These are phyloP conservation scores for Pipistrellus nathusii DNA, from an alignment of 2,797 vertebrate species.

Conservation along the genomic window DNA sequence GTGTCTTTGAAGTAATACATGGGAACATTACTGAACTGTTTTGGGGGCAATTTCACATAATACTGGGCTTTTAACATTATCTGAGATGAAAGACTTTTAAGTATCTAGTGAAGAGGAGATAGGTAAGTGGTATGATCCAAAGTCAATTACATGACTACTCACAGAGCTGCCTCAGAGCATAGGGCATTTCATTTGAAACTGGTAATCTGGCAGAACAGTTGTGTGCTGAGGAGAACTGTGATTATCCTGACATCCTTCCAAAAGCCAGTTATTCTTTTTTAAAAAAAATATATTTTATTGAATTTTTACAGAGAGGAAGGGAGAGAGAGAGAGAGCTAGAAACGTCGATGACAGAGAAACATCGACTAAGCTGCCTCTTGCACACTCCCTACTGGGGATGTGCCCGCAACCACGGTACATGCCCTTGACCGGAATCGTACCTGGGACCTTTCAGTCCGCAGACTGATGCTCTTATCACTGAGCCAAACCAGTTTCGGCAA, in stretches of 20 bases:
- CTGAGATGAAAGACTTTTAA: constrained; percentile 1
- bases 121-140: not conserved
- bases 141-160: not conserved
- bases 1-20: constrained; percentile 51
- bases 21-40: not conserved
- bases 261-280: not conserved
- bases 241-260: not conserved
- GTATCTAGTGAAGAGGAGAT: not conserved
- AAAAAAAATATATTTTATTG: too few relatives aligned
- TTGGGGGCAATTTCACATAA: constrained; percentile 25
- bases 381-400: too few relatives aligned
- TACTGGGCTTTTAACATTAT: not conserved
- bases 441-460: too few relatives aligned
- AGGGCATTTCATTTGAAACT: not conserved
- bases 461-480: too few relatives aligned
- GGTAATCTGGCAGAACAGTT: not conserved
- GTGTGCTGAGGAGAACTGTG: not conserved
- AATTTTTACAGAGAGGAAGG: too few relatives aligned
- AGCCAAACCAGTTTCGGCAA: not conserved
- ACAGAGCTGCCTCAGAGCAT: not conserved
- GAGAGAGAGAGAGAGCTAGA: too few relatives aligned
- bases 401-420: too few relatives aligned
- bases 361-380: too few relatives aligned
- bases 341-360: too few relatives aligned
- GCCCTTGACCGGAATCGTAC: too few relatives aligned